Percentiles rank a stretch among this genome's conserved stretches.
phyloP scores from a whole-genome alignment of 2,888 invertebrate species.

The Temnothorax ravouxi region DNA sequence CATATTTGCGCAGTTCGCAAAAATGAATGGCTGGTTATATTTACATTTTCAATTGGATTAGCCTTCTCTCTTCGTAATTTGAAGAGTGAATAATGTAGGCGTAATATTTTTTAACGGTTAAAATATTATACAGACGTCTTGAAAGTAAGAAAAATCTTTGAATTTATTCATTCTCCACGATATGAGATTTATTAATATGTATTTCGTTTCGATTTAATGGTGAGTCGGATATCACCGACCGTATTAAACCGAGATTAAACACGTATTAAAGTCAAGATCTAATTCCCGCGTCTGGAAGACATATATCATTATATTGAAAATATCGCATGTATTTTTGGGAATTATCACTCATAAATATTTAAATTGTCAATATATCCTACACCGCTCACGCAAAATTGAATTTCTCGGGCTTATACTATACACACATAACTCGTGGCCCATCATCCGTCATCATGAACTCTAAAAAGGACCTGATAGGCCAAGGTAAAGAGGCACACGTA shows the following conservation, averaged over 20 bases:
- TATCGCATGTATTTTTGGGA: background rate
- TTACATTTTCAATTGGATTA: constrained; percentile 46
- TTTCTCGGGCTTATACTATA: background rate
- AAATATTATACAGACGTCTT: background rate
- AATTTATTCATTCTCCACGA: background rate
- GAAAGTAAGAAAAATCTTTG: background rate
- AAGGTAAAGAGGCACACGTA: constrained; percentile 82
- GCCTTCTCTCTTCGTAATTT: constrained; percentile 14
- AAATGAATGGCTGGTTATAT: constrained; percentile 39
- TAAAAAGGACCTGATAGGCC: background rate
- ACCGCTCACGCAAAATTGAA: constrained; percentile 10
- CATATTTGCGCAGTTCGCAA: constrained; percentile 24
- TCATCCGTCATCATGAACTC: constrained; percentile 27
- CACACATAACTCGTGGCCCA: constrained; percentile 37
- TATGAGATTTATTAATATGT: background rate
- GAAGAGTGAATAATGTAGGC: background rate
- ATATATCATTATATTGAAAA: background rate
- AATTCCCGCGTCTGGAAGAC: background rate
- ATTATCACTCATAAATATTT: background rate
- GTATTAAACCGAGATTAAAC: background rate
- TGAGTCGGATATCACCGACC: background rate
- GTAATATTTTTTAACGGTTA: background rate
- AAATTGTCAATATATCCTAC: background rate
- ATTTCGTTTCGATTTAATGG: background rate
- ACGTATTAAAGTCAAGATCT: background rate